These are phyloP conservation scores for Albula glossodonta DNA, from an alignment of 2,113 vertebrate species.

Conservation along the genomic window DNA sequence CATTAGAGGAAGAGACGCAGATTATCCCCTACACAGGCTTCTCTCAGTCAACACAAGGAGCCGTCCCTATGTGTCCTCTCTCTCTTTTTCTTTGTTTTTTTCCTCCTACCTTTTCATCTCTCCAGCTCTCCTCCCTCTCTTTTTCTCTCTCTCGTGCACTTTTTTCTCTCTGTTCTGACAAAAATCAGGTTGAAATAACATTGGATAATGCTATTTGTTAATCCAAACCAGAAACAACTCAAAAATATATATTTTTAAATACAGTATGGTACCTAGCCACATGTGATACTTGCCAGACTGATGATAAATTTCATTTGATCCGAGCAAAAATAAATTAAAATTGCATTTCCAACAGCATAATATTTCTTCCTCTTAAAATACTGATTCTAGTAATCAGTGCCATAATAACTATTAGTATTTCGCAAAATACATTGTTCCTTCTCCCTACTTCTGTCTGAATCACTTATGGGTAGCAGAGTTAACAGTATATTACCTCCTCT, in stretches of 20 bases:
- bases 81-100: background rate
- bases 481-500: no score
- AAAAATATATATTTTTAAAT: background rate
- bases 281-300: background rate
- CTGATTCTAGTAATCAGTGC: background rate
- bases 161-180: background rate
- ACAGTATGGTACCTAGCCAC: background rate
- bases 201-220: background rate
- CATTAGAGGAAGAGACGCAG: conserved; percentile 38
- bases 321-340: background rate
- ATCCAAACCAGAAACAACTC: background rate
- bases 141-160: background rate
- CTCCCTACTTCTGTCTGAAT: no score
- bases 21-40: conserved; percentile 41
- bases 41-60: conserved; percentile 3
- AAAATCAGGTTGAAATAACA: background rate
- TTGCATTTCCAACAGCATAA: background rate
- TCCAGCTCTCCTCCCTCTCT: background rate
- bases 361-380: background rate
- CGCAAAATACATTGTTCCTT: background rate
- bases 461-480: no score
- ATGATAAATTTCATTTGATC: no score
- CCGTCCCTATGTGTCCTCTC: background rate
- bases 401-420: background rate
- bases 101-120: no score